Percentiles rank a stretch among this genome's conserved stretches.
Conservation (phyloP, 2,888 invertebrate genomes). For the Gastrophysa polygoni region DNA sequence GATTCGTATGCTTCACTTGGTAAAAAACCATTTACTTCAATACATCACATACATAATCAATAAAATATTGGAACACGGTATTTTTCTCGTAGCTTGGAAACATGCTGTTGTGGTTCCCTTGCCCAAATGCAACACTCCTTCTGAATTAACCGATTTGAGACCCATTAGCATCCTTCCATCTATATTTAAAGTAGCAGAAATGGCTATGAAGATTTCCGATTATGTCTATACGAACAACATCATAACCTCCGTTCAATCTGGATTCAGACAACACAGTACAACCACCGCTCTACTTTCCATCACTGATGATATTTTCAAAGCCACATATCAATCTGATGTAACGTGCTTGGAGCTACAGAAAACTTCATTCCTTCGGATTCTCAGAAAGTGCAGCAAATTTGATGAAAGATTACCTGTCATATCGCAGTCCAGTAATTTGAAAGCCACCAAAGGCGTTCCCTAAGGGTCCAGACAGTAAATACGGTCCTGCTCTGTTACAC, state of each 20-base stretch:
- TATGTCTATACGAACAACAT: too few species aligned
- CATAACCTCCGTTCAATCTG: conserved; percentile 6
- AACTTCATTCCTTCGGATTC: not conserved
- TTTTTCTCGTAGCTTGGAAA: too few species aligned
- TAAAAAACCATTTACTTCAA: not conserved
- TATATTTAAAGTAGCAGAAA: not conserved
- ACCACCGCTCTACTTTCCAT: conserved; percentile 3
- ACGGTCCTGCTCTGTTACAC: too few species aligned
- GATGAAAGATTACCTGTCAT: not conserved
- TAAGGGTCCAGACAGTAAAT: not conserved
- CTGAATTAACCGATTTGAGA: not conserved
- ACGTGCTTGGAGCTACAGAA: not conserved
- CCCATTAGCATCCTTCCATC: conserved; percentile 2
- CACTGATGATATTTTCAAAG: not conserved
- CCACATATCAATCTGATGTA: not conserved
- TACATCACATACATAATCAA: not conserved
- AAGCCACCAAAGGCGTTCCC: not conserved
- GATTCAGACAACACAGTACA: conserved; percentile 8
- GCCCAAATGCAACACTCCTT: too few species aligned
- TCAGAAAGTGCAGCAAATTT: not conserved
- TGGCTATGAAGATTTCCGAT: too few species aligned
- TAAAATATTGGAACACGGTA: not conserved
- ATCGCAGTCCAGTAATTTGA: too few species aligned
- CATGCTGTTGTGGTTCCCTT: too few species aligned
- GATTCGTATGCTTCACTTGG: not conserved